Conservation (phyloP, 2,113 vertebrate species). For the Lagopus muta region DNA sequence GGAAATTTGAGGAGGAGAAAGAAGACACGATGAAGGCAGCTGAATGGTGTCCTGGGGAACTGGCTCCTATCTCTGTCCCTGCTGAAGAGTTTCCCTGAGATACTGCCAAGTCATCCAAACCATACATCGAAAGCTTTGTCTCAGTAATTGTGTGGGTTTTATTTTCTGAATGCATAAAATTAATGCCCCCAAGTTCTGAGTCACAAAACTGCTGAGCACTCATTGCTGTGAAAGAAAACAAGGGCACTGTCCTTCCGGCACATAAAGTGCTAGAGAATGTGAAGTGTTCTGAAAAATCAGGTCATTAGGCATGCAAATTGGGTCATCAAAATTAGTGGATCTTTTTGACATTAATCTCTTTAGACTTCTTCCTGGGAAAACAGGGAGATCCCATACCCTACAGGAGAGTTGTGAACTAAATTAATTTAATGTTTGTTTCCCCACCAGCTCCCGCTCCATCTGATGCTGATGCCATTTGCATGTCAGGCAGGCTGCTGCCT, state of each 20-base stretch:
- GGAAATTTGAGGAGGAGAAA: conserved; percentile 40
- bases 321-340: conserved; percentile 75
- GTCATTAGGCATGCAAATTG: conserved; percentile 72
- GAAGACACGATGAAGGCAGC: conserved; percentile 37
- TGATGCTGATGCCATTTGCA: conserved; percentile 55
- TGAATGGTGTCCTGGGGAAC: conserved; percentile 63
- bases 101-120: conserved; percentile 55
- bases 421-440: conserved; percentile 75
- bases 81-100: conserved; percentile 37
- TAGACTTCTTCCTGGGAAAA: conserved; percentile 68
- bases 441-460: conserved; percentile 35
- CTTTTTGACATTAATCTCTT: conserved; percentile 75
- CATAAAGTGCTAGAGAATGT: conserved; percentile 31
- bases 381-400: conserved; percentile 72
- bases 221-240: conserved; percentile 41
- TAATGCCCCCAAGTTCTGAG: conserved; percentile 38
- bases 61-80: conserved; percentile 25
- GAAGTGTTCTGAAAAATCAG: conserved; percentile 68
- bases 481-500: neutral
- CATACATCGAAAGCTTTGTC: conserved; percentile 12
- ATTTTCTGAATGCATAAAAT: conserved; percentile 51
- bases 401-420: conserved; percentile 74
- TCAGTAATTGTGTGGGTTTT: neutral
- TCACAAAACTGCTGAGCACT: conserved; percentile 50
- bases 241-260: conserved; percentile 59